A percentile compares a stretch with the other conserved stretches of the same genome.
These are phyloP conservation scores for Micropterix aruncella DNA, from an alignment of 2,888 invertebrate genomes.

Conservation along the genomic window DNA sequence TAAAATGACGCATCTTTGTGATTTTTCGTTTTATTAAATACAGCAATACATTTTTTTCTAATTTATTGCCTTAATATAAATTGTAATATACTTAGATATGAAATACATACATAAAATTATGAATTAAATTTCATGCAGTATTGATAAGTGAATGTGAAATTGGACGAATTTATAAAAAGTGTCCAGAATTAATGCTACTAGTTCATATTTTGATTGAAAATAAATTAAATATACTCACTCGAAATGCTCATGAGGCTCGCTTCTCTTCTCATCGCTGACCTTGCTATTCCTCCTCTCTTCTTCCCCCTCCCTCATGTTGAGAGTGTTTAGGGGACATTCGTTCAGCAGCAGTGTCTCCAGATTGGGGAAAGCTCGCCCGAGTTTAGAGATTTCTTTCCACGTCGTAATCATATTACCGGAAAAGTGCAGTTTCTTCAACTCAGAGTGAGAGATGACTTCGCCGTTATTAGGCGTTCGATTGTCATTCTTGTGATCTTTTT, in stretches of 20 bases:
- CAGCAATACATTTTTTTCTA: too few species aligned
- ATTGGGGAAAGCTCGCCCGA: conserved; percentile 76
- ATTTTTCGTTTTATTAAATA: too few species aligned
- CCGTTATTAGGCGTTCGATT: conserved; percentile 11
- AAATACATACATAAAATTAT: too few species aligned
- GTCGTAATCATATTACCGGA: conserved; percentile 75
- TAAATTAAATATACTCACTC: conserved; percentile 26
- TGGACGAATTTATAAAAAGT: too few species aligned
- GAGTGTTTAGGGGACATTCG: conserved; percentile 62
- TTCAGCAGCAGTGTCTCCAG: conserved; percentile 76
- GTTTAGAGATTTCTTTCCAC: conserved; percentile 72
- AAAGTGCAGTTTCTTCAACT: conserved; percentile 70
- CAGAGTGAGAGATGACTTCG: conserved; percentile 38
- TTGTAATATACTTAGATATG: too few species aligned
- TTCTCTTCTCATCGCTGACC: conserved; percentile 33
- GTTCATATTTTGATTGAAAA: too few species aligned
- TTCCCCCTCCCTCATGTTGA: conserved; percentile 15
- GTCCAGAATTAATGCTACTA: conserved; percentile 1
- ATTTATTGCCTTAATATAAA: too few species aligned
- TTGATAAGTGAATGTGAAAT: too few species aligned
- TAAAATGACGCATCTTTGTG: too few species aligned
- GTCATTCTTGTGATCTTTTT: conserved; percentile 14
- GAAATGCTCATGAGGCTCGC: conserved; percentile 48
- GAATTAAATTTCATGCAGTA: too few species aligned
- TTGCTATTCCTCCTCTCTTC: conserved; percentile 36